phyloP scores from a whole-genome alignment of 2,113 vertebrate species.

The Coturnix japonica region DNA sequence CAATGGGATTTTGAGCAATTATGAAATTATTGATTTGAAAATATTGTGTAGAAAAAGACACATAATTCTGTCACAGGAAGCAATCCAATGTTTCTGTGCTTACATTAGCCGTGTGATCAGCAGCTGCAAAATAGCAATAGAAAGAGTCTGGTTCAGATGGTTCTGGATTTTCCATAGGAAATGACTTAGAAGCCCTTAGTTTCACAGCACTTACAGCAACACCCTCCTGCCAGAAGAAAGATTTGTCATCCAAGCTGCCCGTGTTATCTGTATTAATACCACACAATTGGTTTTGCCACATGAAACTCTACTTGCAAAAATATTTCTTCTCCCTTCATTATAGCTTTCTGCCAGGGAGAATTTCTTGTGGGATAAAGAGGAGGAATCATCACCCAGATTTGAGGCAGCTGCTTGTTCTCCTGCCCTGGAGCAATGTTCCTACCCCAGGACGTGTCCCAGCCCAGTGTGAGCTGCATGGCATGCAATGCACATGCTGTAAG shows the following conservation, averaged over 20 bases:
- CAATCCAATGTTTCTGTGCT: background rate
- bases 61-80: background rate
- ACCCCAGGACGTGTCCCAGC: background rate
- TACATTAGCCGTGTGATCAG: background rate
- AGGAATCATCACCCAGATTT: background rate
- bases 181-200: background rate
- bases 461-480: background rate
- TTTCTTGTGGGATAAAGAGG: background rate
- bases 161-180: background rate
- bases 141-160: background rate
- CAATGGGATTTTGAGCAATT: background rate
- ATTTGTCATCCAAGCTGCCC: background rate
- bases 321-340: background rate
- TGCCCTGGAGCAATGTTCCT: background rate
- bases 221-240: background rate
- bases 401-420: background rate
- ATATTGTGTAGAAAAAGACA: background rate
- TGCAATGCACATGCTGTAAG: background rate
- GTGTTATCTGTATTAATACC: background rate
- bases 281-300: background rate
- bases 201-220: background rate
- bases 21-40: background rate
- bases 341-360: background rate
- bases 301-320: background rate
- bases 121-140: background rate